These are phyloP conservation scores for Okamejei kenojei DNA, from an alignment of 2,797 vertebrate genomes.

Conservation along the genomic window DNA sequence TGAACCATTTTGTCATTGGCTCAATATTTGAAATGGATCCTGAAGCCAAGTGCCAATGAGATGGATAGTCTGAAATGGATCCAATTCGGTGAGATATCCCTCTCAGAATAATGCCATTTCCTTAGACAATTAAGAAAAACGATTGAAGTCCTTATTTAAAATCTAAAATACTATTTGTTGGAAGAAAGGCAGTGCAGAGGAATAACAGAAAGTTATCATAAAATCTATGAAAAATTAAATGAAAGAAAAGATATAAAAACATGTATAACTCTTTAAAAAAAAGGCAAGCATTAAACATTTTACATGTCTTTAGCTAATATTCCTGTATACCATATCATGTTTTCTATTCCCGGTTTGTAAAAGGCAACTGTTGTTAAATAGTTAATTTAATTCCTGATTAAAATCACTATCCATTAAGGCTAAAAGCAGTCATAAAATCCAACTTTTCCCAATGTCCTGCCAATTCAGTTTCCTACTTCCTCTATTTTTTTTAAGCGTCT, in stretches of 20 bases:
- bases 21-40: not conserved
- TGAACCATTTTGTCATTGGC: not conserved
- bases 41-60: not conserved
- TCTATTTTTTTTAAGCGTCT: conserved; percentile 3
- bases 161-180: not conserved
- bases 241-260: not conserved
- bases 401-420: conserved; percentile 34
- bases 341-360: not conserved
- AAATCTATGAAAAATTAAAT: not conserved
- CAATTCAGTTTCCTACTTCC: conserved; percentile 34
- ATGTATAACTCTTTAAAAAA: not conserved
- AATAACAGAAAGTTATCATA: not conserved
- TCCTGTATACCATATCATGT: too few species aligned
- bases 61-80: not conserved
- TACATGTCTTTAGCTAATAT: not conserved
- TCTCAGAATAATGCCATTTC: not conserved
- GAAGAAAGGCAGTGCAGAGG: not conserved
- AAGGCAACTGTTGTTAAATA: not conserved
- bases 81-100: not conserved
- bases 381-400: conserved; percentile 32
- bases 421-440: conserved; percentile 35
- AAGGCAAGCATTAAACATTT: not conserved
- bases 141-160: not conserved
- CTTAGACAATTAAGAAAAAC: not conserved
- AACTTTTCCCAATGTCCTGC: conserved; percentile 32